Evolutionary conservation across 2,888 invertebrate genomes (phyloP).

Genomic region (Brachypalpus laphriformis): DNA sequence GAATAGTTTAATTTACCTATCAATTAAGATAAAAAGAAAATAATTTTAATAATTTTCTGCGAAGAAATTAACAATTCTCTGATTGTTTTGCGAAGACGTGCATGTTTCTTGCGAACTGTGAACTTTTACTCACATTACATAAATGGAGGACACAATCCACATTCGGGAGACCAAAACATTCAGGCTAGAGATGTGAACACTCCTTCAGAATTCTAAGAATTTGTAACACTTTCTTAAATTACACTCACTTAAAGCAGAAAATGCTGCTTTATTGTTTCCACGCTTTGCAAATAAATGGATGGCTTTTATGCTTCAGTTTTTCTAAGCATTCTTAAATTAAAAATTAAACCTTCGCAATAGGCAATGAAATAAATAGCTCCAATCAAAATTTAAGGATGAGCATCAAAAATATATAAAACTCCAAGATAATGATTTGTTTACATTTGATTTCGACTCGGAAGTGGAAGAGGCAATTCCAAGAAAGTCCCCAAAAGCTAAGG

Average conservation of each 20-base stretch:
- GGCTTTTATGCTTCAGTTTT: background rate
- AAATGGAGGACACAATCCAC: too few relatives aligned
- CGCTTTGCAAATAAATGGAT: background rate
- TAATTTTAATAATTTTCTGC: too few relatives aligned
- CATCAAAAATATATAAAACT: background rate
- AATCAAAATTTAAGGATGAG: background rate
- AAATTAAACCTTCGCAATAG: background rate
- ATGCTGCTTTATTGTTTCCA: constrained; percentile 2
- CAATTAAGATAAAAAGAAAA: too few relatives aligned
- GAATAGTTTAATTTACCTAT: too few relatives aligned
- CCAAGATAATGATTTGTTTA: background rate
- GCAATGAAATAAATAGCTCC: background rate
- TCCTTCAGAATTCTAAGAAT: too few relatives aligned
- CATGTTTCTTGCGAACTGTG: too few relatives aligned
- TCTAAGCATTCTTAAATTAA: background rate
- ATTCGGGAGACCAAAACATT: too few relatives aligned
- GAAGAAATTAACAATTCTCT: too few relatives aligned
- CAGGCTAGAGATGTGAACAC: too few relatives aligned
- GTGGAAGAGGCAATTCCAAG: background rate
- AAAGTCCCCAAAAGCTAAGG: background rate
- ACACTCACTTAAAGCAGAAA: background rate
- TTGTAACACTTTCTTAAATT: background rate
- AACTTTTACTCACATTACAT: too few relatives aligned
- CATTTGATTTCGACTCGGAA: background rate
- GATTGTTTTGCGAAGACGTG: too few relatives aligned